Evolutionary conservation across 2,888 invertebrate species (phyloP).

Genomic region (Leucophora obtusa): DNA sequence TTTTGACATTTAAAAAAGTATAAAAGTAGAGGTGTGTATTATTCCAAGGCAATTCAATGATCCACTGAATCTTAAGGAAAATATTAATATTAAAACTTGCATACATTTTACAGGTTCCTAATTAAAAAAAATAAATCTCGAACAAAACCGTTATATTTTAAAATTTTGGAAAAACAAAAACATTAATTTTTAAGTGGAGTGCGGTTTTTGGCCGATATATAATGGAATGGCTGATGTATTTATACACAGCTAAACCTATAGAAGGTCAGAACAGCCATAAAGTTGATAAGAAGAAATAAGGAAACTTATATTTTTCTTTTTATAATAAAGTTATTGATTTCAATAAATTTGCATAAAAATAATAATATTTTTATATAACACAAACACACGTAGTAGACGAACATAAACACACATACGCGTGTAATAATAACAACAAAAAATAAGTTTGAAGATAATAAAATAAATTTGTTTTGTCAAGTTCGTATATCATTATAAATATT

Average conservation of each 20-base stretch:
- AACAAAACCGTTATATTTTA: no score
- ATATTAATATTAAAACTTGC: no score
- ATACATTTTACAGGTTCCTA: no score
- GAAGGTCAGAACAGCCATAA: constrained; percentile 39
- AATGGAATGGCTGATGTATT: no score
- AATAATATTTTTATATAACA: constrained; percentile 35
- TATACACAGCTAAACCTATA: neutral
- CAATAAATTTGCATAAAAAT: constrained; percentile 60
- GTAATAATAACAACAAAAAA: constrained; percentile 5
- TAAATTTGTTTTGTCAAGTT: constrained; percentile 47
- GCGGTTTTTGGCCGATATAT: no score
- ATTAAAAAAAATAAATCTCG: no score
- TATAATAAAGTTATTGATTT: constrained; percentile 61
- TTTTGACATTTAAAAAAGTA: no score
- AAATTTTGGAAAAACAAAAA: no score
- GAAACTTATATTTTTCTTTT: constrained; percentile 14
- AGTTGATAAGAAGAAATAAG: constrained; percentile 31
- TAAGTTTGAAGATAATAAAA: constrained; percentile 12
- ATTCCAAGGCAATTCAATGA: no score
- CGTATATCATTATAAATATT: constrained; percentile 23
- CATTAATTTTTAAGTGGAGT: no score
- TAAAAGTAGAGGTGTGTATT: no score
- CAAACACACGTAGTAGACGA: neutral
- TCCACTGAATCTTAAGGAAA: no score
- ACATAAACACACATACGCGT: neutral